Evolutionary conservation across 2,888 invertebrate genomes (phyloP).

Genomic region (Stenichneumon culpator): DNA sequence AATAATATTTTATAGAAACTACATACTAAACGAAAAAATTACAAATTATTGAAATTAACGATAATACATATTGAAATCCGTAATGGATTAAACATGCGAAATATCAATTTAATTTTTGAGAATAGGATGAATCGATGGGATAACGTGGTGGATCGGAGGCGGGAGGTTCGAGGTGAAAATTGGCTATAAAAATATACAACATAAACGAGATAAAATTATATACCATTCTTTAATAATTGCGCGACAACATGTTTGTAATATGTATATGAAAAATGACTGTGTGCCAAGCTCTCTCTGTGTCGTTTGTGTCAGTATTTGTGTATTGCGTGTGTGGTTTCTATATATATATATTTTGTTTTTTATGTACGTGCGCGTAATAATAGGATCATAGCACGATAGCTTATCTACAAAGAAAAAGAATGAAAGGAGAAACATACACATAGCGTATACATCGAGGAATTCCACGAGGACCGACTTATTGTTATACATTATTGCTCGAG

Average conservation of each 20-base stretch:
- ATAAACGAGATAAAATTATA: conserved; percentile 77
- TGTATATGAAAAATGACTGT: conserved; percentile 59
- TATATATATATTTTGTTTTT: conserved; percentile 36
- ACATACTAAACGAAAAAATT: background rate
- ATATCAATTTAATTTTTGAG: conserved; percentile 15
- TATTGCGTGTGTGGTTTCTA: conserved; percentile 25
- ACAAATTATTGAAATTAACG: conserved; percentile 18
- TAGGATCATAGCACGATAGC: conserved; percentile 75
- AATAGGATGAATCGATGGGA: background rate
- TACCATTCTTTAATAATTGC: conserved; percentile 79
- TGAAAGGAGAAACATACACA: conserved; percentile 69
- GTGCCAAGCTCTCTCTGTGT: conserved; percentile 54
- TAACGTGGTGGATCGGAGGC: background rate
- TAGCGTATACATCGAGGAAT: conserved; percentile 60
- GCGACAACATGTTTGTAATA: conserved; percentile 73
- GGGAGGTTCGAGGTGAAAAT: conserved; percentile 33
- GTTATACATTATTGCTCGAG: conserved; percentile 46
- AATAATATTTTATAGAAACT: conserved; percentile 15
- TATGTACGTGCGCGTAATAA: conserved; percentile 69
- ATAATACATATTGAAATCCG: background rate
- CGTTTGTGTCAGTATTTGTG: conserved; percentile 54
- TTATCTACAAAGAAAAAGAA: conserved; percentile 77
- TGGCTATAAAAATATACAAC: conserved; percentile 60
- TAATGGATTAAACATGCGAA: conserved; percentile 36
- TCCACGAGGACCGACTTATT: conserved; percentile 47